phyloP scores from a whole-genome alignment of 2,113 vertebrate species.

The Dermatemys mawii region DNA sequence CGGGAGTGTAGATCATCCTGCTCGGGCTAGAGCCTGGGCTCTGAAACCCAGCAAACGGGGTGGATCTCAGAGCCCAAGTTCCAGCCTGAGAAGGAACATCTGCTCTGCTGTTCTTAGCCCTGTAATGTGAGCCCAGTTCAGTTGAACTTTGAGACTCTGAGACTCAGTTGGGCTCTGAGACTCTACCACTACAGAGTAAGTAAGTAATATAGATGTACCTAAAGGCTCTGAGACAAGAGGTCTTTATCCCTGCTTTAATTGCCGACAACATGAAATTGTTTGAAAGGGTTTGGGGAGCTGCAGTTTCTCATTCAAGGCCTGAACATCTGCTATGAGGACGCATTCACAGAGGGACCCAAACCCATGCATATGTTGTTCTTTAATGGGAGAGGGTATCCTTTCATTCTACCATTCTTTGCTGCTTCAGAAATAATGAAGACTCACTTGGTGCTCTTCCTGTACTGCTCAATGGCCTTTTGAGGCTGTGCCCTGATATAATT shows the following conservation, averaged over 20 bases:
- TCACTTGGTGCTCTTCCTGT: not conserved
- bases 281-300: not conserved
- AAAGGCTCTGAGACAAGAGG: not conserved
- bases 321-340: not conserved
- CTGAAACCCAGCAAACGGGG: not conserved
- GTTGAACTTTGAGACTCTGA: too few relatives aligned
- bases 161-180: too few relatives aligned
- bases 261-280: not conserved
- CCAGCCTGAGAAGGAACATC: too few relatives aligned
- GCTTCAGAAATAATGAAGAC: not conserved
- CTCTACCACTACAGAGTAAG: too few relatives aligned
- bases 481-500: not conserved
- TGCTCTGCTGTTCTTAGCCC: not conserved
- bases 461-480: not conserved
- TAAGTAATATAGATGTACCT: not conserved
- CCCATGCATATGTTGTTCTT: not conserved
- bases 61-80: too few relatives aligned
- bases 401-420: not conserved
- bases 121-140: not conserved
- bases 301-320: rapidly evolving
- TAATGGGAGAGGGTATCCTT: too few relatives aligned
- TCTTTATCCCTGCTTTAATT: rapidly evolving
- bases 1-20: not conserved
- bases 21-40: not conserved
- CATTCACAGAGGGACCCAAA: rapidly evolving